Evolutionary conservation across 2,113 vertebrate genomes (phyloP).

Genomic region (Syngnathus floridae): DNA sequence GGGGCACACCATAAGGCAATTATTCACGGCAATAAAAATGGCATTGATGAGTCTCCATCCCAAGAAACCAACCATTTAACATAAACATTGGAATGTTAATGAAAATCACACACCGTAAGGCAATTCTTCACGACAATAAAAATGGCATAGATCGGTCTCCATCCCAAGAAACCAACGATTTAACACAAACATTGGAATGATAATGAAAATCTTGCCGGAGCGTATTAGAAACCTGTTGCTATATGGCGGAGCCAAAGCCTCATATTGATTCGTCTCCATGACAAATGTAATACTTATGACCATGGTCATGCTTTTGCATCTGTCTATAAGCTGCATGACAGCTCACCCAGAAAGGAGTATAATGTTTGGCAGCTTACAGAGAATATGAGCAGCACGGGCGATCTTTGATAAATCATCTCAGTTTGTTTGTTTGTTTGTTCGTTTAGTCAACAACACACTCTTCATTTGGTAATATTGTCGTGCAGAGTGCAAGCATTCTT

Average conservation of each 20-base stretch:
- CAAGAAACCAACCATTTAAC: neutral
- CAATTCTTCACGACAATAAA: no score
- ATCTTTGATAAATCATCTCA: slow-evolving; percentile 18
- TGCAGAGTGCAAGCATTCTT: slow-evolving; percentile 33
- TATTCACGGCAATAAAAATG: no score
- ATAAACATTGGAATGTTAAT: no score
- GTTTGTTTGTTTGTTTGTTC: slow-evolving; percentile 1
- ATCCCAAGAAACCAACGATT: neutral
- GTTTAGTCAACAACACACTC: slow-evolving; percentile 8
- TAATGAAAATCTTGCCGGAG: no score
- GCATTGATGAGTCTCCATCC: no score
- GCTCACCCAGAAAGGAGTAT: neutral
- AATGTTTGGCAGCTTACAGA: neutral
- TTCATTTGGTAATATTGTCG: slow-evolving; percentile 32
- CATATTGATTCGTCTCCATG: slow-evolving; percentile 40
- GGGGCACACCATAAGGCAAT: no score
- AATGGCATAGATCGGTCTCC: no score
- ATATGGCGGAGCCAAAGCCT: no score
- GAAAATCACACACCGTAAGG: no score
- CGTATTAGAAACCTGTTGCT: no score
- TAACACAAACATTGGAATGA: neutral
- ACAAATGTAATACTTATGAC: slow-evolving; percentile 25
- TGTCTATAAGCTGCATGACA: neutral
- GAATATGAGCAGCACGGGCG: neutral
- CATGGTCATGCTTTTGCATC: neutral